Conservation (phyloP, 2,113 vertebrate genomes). For the Hemiscyllium ocellatum region DNA sequence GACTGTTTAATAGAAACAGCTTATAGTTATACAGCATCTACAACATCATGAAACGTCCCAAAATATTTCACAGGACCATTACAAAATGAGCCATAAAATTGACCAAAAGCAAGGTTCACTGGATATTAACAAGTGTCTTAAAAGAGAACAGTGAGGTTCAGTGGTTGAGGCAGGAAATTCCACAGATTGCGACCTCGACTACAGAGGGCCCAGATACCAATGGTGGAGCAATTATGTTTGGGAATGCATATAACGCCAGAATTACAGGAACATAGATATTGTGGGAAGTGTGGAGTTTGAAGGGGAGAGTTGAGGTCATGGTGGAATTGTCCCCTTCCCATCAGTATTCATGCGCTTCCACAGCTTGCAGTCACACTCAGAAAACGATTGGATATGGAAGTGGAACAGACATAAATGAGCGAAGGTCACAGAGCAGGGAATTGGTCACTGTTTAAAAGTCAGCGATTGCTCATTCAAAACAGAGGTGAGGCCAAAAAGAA, state of each 20-base stretch:
- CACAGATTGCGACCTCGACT: neutral
- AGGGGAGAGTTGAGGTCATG: neutral
- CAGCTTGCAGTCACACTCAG: neutral
- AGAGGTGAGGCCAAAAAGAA: too few species aligned
- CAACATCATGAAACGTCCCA: neutral
- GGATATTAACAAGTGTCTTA: neutral
- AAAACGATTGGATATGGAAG: neutral
- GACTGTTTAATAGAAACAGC: neutral
- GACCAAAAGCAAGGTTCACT: neutral
- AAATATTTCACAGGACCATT: neutral
- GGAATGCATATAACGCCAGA: too few species aligned
- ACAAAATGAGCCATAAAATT: neutral
- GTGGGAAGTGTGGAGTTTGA: neutral
- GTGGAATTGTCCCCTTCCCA: neutral
- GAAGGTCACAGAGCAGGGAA: neutral
- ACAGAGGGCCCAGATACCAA: too few species aligned
- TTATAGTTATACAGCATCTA: neutral
- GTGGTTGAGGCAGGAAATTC: neutral
- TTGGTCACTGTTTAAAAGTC: neutral
- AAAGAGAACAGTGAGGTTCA: neutral
- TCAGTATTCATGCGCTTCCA: neutral
- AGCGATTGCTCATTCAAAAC: too few species aligned
- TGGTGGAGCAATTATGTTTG: too few species aligned
- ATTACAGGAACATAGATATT: neutral
- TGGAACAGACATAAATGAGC: neutral